Base-by-base conservation (phyloP, 2,888 invertebrate species). In the Volucella inflata region DNA sequence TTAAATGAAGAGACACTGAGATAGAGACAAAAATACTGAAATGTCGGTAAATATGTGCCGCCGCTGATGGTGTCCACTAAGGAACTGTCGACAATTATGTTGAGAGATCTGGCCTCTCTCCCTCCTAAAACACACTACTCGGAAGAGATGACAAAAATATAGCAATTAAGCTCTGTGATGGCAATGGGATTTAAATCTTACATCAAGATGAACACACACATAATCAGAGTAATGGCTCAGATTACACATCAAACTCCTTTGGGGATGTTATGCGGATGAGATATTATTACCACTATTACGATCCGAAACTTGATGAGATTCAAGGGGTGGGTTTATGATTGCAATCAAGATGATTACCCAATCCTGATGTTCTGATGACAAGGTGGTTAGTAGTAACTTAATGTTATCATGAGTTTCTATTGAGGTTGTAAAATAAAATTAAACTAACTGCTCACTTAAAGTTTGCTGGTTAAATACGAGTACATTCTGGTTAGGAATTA, bases 1-100 rank as follows among this genome's bases (percentile, higher is more conserved):
- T 84, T 75, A 70, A 79, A 71, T 48, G 48, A 79, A 21, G 60
- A 70, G 64, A 62, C 17, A 38, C 2, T 10, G 30, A 16, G 50
- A 50, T 21, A 42, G 51, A 17, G 44, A 17, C 30, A 3, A 21
- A 30, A 55, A 48, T 14, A 4, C 12, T 46, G 46, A 53, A 46
- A 10, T 46, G 51, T 16, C 46, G 71, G 51, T 65, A 16, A 59
- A 64, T 55, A 68, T 75, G 42, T 21, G 60, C 50, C 36, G 50
- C 36, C 36, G 53, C 1, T 55, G 57, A 17, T n/a, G 42, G 8
- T 55, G 60, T 48, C 64, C 62, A 46, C 44, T 44, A 42, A 59
- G 57, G 50, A 46, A 50, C 70, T 72, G 51, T 60, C 50, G 65
- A 65, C 60, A 72, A 57, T 72, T 65, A 82, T 67, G 36, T 42